Evolutionary conservation across 2,888 invertebrate species (phyloP).

Genomic region (Cacoxenus indagator): DNA sequence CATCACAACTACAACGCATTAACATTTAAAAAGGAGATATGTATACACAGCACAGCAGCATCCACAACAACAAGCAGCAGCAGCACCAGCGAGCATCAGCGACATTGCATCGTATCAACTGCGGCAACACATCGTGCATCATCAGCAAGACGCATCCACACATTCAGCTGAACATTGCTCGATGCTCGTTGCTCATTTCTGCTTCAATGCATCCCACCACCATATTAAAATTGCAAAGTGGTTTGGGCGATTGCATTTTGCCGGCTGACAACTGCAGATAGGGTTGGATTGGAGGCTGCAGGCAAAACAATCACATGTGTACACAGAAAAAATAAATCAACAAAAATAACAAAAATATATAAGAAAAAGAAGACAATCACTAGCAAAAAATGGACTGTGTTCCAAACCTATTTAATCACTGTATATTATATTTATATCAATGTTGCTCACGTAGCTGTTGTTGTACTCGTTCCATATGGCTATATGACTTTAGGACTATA

Average conservation of each 20-base stretch:
- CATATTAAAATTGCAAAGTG: slow-evolving; percentile 25
- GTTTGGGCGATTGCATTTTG: slow-evolving; percentile 13
- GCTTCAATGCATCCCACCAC: slow-evolving; percentile 17
- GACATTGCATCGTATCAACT: too few relatives aligned
- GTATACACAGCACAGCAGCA: slow-evolving; percentile 26
- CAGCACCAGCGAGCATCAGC: slow-evolving; percentile 29
- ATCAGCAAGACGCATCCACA: background rate
- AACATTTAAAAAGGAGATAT: slow-evolving; percentile 44
- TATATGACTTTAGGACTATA: too few relatives aligned
- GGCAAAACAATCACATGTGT: slow-evolving; percentile 9
- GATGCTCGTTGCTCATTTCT: slow-evolving; percentile 6
- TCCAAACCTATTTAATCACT: slow-evolving; percentile 37
- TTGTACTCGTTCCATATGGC: slow-evolving; percentile 3
- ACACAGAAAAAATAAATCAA: slow-evolving; percentile 6
- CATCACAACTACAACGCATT: slow-evolving; percentile 40
- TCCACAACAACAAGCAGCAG: slow-evolving; percentile 36
- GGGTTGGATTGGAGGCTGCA: background rate
- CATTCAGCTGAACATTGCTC: background rate
- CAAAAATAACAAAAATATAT: slow-evolving; percentile 26
- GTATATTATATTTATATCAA: slow-evolving; percentile 36
- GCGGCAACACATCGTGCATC: slow-evolving; percentile 16
- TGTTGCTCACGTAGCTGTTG: slow-evolving; percentile 22
- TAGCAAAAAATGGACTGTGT: background rate
- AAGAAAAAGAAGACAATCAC: slow-evolving; percentile 11
- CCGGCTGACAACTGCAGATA: slow-evolving; percentile 8